phyloP scores from a whole-genome alignment of 2,888 invertebrate species.

The Anarsia innoxiella region DNA sequence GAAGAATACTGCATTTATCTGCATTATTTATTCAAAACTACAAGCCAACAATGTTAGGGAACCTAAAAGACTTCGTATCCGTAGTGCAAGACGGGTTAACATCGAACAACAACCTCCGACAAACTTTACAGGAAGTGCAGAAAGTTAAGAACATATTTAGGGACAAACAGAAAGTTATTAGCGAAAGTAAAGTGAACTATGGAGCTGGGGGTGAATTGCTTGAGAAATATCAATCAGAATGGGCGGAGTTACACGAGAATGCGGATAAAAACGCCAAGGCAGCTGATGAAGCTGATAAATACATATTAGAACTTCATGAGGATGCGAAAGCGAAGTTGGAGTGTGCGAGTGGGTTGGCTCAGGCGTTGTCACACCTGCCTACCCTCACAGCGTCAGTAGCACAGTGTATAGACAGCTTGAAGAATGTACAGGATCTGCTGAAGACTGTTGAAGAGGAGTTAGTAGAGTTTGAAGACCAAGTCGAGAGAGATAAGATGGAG shows the following conservation, averaged over 20 bases:
- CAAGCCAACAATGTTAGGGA: slow-evolving; percentile 56
- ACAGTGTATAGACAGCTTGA: slow-evolving; percentile 67
- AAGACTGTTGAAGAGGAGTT: slow-evolving; percentile 79
- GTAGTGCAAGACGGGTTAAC: slow-evolving; percentile 64
- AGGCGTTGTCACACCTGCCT: slow-evolving; percentile 51
- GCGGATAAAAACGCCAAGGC: slow-evolving; percentile 80
- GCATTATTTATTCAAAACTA: background rate
- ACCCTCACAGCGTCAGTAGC: slow-evolving; percentile 58
- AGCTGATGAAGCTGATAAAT: slow-evolving; percentile 70
- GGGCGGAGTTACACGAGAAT: slow-evolving; percentile 81
- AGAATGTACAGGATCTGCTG: slow-evolving; percentile 72
- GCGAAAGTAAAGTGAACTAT: slow-evolving; percentile 56
- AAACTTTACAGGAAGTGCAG: slow-evolving; percentile 63
- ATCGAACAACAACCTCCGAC: slow-evolving; percentile 55
- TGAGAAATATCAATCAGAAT: slow-evolving; percentile 81
- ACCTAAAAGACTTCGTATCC: slow-evolving; percentile 64
- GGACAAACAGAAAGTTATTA: slow-evolving; percentile 48
- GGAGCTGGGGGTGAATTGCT: slow-evolving; percentile 81
- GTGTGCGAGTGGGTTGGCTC: slow-evolving; percentile 50
- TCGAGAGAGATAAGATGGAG: slow-evolving; percentile 81
- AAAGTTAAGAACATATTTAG: slow-evolving; percentile 60
- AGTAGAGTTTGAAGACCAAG: slow-evolving; percentile 78
- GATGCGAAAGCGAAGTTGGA: slow-evolving; percentile 41
- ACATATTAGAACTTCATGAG: slow-evolving; percentile 51
- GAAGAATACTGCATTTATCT: too few relatives aligned